Percentiles rank a stretch among this genome's conserved stretches.
phyloP scores from a whole-genome alignment of 2,113 vertebrate genomes.

The Clarias macrocephalus region DNA sequence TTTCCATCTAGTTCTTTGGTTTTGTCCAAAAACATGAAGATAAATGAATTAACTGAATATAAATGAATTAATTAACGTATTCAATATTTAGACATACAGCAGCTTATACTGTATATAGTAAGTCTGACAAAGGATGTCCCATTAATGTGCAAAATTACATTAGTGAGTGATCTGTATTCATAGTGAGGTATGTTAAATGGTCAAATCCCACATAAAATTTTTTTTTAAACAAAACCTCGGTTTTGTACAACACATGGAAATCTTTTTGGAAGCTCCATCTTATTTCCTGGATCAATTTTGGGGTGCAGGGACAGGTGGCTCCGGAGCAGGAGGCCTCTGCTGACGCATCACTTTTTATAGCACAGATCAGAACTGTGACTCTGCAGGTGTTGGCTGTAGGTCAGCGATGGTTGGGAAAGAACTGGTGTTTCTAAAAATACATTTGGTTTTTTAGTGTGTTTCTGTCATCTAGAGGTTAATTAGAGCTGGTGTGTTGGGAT shows the following conservation, averaged over 20 bases:
- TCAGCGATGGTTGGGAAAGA: constrained; percentile 7
- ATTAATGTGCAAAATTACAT: not conserved
- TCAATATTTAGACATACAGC: not conserved
- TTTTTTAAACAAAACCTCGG: not conserved
- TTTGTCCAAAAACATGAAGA: not conserved
- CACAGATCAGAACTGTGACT: constrained; percentile 14
- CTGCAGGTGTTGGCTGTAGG: constrained; percentile 16
- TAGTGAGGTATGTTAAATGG: not conserved
- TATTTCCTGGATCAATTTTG: not conserved
- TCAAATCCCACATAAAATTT: not conserved
- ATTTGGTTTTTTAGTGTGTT: constrained; percentile 11
- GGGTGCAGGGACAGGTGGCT: constrained; percentile 34
- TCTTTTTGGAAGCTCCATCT: not conserved
- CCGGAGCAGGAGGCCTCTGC: constrained; percentile 38
- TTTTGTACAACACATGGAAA: not conserved
- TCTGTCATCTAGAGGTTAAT: constrained; percentile 17
- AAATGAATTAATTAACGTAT: not conserved
- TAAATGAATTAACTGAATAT: not conserved
- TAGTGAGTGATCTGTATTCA: not conserved
- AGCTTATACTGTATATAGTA: not conserved
- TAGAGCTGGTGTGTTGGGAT: not conserved
- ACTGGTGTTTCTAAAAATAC: not conserved
- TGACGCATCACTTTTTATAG: constrained; percentile 39
- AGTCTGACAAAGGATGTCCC: not conserved
- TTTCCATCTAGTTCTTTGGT: not conserved